These are phyloP conservation scores for Montipora cactus DNA, from an alignment of 64 coral and sea anemone genomes.

Conservation along the genomic window DNA sequence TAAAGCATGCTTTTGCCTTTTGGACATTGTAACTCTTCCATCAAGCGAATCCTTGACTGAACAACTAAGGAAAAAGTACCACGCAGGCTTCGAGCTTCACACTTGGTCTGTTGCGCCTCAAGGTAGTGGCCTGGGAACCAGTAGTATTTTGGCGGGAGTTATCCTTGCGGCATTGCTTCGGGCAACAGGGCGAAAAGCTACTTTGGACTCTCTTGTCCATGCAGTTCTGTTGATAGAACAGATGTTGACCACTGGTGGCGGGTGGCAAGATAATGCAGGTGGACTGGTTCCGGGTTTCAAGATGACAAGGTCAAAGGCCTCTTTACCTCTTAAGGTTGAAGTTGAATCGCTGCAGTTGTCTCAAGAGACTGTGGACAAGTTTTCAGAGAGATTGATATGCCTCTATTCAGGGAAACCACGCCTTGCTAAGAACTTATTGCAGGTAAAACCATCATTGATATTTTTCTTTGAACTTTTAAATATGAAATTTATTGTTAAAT, in stretches of 20 bases:
- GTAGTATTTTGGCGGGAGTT: slow-evolving; percentile 94
- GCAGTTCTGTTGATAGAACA: slow-evolving; percentile 94
- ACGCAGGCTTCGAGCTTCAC: slow-evolving; percentile 91
- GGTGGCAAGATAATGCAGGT: slow-evolving; percentile 98
- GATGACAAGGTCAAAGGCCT: slow-evolving; percentile 75
- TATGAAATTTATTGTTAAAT: no score
- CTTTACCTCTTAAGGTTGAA: slow-evolving; percentile 80
- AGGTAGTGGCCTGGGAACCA: slow-evolving; percentile 95
- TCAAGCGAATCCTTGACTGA: slow-evolving; percentile 72
- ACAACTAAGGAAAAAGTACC: slow-evolving; percentile 72
- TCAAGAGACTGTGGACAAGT: slow-evolving; percentile 60
- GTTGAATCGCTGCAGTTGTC: slow-evolving; percentile 63
- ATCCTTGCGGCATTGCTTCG: slow-evolving; percentile 82
- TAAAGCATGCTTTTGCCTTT: slow-evolving; percentile 85
- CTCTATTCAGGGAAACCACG: slow-evolving; percentile 90
- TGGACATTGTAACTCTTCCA: slow-evolving; percentile 60
- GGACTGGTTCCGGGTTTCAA: slow-evolving; percentile 92
- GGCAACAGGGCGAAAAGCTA: slow-evolving; percentile 64
- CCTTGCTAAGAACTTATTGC: slow-evolving; percentile 95
- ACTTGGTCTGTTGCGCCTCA: slow-evolving; percentile 74
- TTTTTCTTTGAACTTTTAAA: background rate
- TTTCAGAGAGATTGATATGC: slow-evolving; percentile 71
- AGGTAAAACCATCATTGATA: slow-evolving; percentile 49
- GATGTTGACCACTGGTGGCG: slow-evolving; percentile 96
- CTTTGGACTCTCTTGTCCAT: slow-evolving; percentile 80